These are phyloP conservation scores for Enteromius trimaculatus DNA, from an alignment of 2,797 vertebrate species.

Conservation along the genomic window DNA sequence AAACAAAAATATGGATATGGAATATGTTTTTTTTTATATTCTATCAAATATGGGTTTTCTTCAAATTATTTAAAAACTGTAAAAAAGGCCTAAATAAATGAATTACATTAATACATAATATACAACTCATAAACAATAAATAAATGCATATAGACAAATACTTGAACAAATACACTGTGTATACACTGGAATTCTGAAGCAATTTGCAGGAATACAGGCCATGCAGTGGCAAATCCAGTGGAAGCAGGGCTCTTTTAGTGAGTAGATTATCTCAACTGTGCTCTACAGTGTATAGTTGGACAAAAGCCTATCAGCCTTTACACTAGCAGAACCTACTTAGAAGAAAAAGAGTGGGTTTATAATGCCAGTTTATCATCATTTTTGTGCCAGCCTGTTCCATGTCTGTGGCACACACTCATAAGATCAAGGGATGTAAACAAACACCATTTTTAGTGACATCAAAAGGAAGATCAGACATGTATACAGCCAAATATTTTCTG, in stretches of 20 bases:
- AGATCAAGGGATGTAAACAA: slow-evolving; percentile 19
- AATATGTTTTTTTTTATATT: too few species aligned
- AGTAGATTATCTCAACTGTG: slow-evolving; percentile 17
- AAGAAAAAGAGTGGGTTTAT: slow-evolving; percentile 9
- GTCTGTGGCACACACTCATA: neutral
- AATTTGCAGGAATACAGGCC: neutral
- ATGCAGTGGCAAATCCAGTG: neutral
- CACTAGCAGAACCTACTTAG: slow-evolving; percentile 11
- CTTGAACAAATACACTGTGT: neutral
- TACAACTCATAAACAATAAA: neutral
- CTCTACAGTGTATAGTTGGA: neutral
- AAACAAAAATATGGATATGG: neutral
- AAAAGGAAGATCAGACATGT: neutral
- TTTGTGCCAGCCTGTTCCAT: neutral
- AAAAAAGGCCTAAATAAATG: neutral
- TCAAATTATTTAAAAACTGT: neutral
- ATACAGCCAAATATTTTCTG: neutral
- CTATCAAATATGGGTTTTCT: neutral
- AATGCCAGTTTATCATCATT: slow-evolving; percentile 5
- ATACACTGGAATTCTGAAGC: neutral
- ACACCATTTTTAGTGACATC: neutral
- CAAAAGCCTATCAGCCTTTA: slow-evolving; percentile 1
- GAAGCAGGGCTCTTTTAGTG: neutral
- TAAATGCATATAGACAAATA: neutral
- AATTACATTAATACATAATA: neutral